phyloP scores from a whole-genome alignment of 1,140 invertebrate species.

The Choristoneura fumiferana region DNA sequence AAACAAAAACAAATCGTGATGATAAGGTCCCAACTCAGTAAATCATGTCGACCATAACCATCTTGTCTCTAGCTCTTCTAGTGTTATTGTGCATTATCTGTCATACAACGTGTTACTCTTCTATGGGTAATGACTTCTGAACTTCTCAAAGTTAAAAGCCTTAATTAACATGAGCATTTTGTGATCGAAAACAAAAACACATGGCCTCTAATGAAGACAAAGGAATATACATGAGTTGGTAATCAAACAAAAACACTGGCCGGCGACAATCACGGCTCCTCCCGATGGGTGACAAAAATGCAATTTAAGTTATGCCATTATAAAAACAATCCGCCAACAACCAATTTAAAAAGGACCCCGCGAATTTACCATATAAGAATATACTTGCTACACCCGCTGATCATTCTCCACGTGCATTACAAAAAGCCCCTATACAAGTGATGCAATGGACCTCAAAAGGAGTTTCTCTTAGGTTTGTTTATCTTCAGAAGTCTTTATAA shows the following conservation, averaged over 20 bases:
- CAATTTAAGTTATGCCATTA: constrained; percentile 62
- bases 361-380: constrained; percentile 2
- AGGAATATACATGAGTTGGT: constrained; percentile 44
- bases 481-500: background rate
- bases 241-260: constrained; percentile 42
- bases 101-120: no score
- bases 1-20: no score
- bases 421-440: background rate
- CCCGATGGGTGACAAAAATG: constrained; percentile 68
- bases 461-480: background rate
- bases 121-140: no score
- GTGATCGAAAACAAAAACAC: constrained; percentile 31
- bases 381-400: background rate
- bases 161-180: constrained; percentile 33
- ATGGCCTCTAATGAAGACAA: constrained; percentile 52
- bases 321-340: constrained; percentile 56
- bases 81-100: no score
- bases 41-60: no score
- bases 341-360: background rate
- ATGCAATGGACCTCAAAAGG: no score
- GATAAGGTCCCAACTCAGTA: no score
- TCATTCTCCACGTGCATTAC: background rate
- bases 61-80: no score
- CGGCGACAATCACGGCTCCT: constrained; percentile 29
- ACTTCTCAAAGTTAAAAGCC: background rate